These are phyloP conservation scores for Strongylocentrotus purpuratus DNA, from an alignment of 35 echinoderm and acorn worm genomes.

Conservation along the genomic window DNA sequence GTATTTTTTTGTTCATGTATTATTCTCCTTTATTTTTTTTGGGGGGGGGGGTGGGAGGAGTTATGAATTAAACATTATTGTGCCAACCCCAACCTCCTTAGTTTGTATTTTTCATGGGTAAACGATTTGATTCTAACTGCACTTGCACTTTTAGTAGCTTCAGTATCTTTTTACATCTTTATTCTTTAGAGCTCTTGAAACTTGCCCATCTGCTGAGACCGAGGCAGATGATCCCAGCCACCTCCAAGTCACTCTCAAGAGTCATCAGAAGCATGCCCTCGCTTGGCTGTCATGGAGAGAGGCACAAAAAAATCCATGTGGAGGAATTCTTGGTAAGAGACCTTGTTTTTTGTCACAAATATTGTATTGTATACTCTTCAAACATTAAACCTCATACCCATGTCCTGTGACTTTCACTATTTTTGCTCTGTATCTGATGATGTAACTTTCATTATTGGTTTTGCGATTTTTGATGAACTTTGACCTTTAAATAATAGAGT, in stretches of 20 bases:
- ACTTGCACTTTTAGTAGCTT: too few relatives aligned
- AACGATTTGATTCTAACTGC: too few relatives aligned
- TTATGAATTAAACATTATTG: too few relatives aligned
- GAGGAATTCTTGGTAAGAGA: slow-evolving; percentile 88
- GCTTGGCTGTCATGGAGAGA: slow-evolving; percentile 92
- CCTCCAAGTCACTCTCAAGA: slow-evolving; percentile 81
- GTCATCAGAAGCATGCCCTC: slow-evolving; percentile 84
- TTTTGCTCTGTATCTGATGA: neutral
- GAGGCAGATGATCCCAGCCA: slow-evolving; percentile 70
- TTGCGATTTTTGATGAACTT: too few relatives aligned
- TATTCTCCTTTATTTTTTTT: too few relatives aligned
- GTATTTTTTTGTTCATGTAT: too few relatives aligned
- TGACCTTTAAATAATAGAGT: too few relatives aligned
- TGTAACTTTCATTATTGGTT: neutral
- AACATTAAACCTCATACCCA: neutral
- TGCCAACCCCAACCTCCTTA: too few relatives aligned
- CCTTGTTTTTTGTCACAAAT: neutral
- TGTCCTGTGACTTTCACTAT: too few relatives aligned
- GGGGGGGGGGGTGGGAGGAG: too few relatives aligned
- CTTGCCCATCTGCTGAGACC: slow-evolving; percentile 74
- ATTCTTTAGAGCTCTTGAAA: slow-evolving; percentile 72
- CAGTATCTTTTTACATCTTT: neutral
- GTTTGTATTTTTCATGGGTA: too few relatives aligned
- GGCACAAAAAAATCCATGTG: slow-evolving; percentile 84
- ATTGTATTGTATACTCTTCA: neutral